Base-by-base conservation (phyloP, 30 jellyfish, hydroid and myxozoan species). In the Rhopilema esculentum region DNA sequence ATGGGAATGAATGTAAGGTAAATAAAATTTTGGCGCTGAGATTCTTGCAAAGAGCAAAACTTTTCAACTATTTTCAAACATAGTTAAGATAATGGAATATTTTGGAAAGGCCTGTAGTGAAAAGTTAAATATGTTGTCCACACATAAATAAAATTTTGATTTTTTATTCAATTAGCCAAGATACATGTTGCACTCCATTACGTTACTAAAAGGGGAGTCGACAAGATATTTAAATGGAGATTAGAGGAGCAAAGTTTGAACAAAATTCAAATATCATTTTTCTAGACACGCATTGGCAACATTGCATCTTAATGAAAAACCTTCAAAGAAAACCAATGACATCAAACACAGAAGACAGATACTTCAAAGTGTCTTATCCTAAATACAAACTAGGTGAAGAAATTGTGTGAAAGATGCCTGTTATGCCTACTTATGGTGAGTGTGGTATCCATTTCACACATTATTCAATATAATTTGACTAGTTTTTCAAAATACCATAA, bases 371-470 rank as follows among this genome's bases (percentile, higher is more conserved):
- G 25, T 29, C 68, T 19, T 72, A 19, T 29, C 84, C 84, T 15
- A 72, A 72, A 72, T 72, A 72, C n/a, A 72, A 32, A 72, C 31
- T 72, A 62, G 84, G 84, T 20, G 69, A 33, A 33, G 84, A 72
- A 40, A 26, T 72, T 72, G 84, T 72, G 30, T 4, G 68, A 72
- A 24, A 28, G 49, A 28, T 69, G 6, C 80, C 80, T 21, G 80
- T 69, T 69, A 17, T 28, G 52, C 80, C 80, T 18, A 28, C 80
- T 69, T 69, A 69, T 28, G 80, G 80, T 69, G 23, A 21, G 80
- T 69, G 31, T 21, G 80, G 25, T 18, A 21, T 22, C 25, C 31
- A 18, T 22, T 21, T 69, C 31, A 17, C 52, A 25, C 52, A 28
- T 18, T 18, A 21, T 18, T 20, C 52, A 18, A 21, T 16, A 7